Percentiles rank a stretch among this genome's conserved stretches.
Evolutionary conservation across 2,113 vertebrate species (phyloP).

Genomic region (Naja naja): DNA sequence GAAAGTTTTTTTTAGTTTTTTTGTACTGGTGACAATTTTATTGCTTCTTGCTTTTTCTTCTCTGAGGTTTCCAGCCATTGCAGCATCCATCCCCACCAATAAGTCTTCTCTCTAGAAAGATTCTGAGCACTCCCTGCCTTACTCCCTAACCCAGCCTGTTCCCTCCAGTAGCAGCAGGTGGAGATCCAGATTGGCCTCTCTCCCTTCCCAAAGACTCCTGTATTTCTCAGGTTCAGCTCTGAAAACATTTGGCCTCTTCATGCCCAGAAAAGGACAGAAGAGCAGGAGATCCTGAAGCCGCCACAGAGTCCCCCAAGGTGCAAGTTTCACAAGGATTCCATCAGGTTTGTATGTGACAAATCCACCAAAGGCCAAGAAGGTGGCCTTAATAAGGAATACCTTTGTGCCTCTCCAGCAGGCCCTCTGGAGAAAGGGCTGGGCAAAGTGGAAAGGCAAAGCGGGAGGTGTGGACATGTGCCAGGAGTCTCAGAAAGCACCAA

Average conservation of each 20-base stretch:
- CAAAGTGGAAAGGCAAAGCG: background rate
- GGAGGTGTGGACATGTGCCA: background rate
- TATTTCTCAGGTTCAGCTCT: slow-evolving; percentile 43
- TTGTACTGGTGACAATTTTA: background rate
- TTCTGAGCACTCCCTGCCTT: background rate
- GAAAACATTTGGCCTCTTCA: background rate
- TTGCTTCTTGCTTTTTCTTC: background rate
- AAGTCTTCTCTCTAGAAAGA: background rate
- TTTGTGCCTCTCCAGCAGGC: background rate
- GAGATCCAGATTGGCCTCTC: background rate
- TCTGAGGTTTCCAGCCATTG: background rate
- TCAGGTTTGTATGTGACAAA: slow-evolving; percentile 3
- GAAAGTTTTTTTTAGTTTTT: background rate
- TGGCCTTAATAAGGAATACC: background rate
- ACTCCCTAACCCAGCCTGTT: background rate
- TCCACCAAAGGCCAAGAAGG: background rate
- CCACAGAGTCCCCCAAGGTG: fast-evolving
- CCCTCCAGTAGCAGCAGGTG: background rate
- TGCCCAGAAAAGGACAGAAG: background rate
- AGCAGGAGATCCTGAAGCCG: fast-evolving
- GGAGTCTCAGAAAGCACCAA: background rate
- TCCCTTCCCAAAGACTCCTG: background rate
- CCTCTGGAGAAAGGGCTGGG: background rate
- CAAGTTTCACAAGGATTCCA: background rate
- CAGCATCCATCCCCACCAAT: background rate